Evolutionary conservation across 2,113 vertebrate species (phyloP).

Genomic region (Corythoichthys intestinalis): DNA sequence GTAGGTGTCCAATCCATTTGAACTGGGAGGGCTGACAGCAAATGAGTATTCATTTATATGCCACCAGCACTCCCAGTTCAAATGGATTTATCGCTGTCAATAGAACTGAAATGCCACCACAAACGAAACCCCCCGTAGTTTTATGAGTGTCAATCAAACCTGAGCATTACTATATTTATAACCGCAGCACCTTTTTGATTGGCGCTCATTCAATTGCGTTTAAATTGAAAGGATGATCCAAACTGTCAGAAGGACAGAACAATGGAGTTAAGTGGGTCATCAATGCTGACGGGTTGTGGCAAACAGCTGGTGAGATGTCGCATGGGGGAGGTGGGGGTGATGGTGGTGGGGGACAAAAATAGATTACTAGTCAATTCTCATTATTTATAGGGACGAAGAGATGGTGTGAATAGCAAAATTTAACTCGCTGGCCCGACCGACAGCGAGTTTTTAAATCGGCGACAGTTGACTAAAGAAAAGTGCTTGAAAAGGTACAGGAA

Average conservation of each 20-base stretch:
- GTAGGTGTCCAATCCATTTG: too few relatives aligned
- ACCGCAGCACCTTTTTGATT: background rate
- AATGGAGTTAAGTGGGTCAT: conserved; percentile 58
- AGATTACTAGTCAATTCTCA: background rate
- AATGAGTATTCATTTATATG: too few relatives aligned
- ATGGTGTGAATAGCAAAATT: too few relatives aligned
- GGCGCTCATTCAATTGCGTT: background rate
- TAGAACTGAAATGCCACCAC: too few relatives aligned
- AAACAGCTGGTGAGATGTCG: conserved; percentile 54
- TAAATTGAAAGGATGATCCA: conserved; percentile 8
- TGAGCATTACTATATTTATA: background rate
- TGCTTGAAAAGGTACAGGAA: background rate
- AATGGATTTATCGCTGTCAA: too few relatives aligned
- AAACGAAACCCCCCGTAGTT: too few relatives aligned
- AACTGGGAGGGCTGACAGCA: too few relatives aligned
- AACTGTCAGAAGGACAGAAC: conserved; percentile 40
- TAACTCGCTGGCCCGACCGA: too few relatives aligned
- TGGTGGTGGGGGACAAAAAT: background rate
- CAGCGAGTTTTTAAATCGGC: too few relatives aligned
- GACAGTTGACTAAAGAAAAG: too few relatives aligned
- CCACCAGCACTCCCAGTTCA: too few relatives aligned
- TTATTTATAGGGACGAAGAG: too few relatives aligned
- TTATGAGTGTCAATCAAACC: background rate
- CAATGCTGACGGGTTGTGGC: conserved; percentile 22
- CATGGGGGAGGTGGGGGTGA: conserved; percentile 9